Base-by-base conservation (phyloP, 2,113 vertebrate species). In the Zosterops hypoxanthus region DNA sequence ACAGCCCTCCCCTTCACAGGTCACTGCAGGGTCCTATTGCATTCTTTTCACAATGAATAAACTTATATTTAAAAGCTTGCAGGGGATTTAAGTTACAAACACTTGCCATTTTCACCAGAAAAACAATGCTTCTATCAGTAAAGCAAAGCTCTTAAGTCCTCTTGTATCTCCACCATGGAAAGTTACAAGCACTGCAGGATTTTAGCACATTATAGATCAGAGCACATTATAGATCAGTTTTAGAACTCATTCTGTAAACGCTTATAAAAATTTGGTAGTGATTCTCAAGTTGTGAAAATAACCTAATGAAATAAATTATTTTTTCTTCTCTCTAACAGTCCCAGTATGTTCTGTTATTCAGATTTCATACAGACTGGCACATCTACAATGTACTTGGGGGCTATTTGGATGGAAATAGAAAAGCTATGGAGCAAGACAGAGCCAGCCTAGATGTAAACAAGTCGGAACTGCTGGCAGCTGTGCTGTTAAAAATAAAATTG, bases 401-500 rank as follows among this genome's bases (percentile, higher is more conserved):
- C 66, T 96, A 82, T 94, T 91, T 96, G 92, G 73, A 91, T 85
- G 72, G 92, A 97, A 97, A 97, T 41, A 95, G 95, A 93, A 96
- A 97, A 92, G 84, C 96, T 94, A 41, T 61, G n/a, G 96, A 97
- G 96, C 50, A 91, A 98, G 86, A 96, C 95, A 83, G 92, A 96
- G 89, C 11, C 90, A 91, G 82, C 44, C 76, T 83, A 66, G 94
- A 95, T 91, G 94, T 93, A 97, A 98, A 96, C 92, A 93, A 86
- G 72, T 80, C 80, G 72, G 76, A 92, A 84, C 61, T 71, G 96
- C 93, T 90, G 87, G 93, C 95, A 96, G 94, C 89, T 96, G 88
- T 60, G 90, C 85, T 80, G 65, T 95, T 96, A 96, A 93, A 98
- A 97, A 98, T 83, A 94, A 88, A 90, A 97, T 97, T 95, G 92